Percentiles rank a stretch among this genome's conserved stretches.
These are phyloP conservation scores for Trichomycterus rosablanca DNA, from an alignment of 2,113 vertebrate species.

Conservation along the genomic window DNA sequence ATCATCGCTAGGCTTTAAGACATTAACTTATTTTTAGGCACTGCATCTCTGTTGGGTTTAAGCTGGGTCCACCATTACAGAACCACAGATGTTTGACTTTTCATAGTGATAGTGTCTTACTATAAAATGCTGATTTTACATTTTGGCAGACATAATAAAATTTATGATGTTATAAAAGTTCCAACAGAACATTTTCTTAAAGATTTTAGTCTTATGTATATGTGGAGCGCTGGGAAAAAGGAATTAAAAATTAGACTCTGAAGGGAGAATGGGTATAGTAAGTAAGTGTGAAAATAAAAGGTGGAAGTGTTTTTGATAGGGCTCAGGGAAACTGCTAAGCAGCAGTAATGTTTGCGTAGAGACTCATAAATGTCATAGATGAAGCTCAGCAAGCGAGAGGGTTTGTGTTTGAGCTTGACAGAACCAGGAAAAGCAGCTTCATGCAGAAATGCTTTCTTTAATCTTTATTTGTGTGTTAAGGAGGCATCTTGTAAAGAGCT, in stretches of 20 bases:
- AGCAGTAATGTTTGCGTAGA: neutral
- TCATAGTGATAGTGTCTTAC: too few species aligned
- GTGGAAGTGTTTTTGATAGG: constrained; percentile 24
- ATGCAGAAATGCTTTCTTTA: constrained; percentile 1
- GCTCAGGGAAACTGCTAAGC: neutral
- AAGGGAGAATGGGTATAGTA: neutral
- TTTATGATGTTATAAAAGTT: too few species aligned
- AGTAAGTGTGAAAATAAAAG: constrained; percentile 28
- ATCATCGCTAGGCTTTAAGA: too few species aligned
- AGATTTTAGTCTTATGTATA: too few species aligned
- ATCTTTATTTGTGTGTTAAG: neutral
- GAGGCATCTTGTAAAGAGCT: constrained; percentile 18
- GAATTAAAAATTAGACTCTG: neutral
- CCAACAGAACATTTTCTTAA: too few species aligned
- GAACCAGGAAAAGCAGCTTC: constrained; percentile 1
- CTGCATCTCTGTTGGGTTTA: too few species aligned
- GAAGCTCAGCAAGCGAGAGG: neutral
- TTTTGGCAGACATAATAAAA: too few species aligned
- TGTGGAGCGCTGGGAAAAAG: neutral
- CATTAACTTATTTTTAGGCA: too few species aligned
- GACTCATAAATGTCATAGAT: constrained; percentile 12
- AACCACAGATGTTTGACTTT: too few species aligned
- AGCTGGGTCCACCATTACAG: too few species aligned
- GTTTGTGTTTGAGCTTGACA: constrained; percentile 20
- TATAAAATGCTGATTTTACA: too few species aligned